A percentile compares a stretch with the other conserved stretches of the same genome.
These are phyloP conservation scores for Strigamia maritima DNA, from an alignment of 2,888 invertebrate species.

Conservation along the genomic window DNA sequence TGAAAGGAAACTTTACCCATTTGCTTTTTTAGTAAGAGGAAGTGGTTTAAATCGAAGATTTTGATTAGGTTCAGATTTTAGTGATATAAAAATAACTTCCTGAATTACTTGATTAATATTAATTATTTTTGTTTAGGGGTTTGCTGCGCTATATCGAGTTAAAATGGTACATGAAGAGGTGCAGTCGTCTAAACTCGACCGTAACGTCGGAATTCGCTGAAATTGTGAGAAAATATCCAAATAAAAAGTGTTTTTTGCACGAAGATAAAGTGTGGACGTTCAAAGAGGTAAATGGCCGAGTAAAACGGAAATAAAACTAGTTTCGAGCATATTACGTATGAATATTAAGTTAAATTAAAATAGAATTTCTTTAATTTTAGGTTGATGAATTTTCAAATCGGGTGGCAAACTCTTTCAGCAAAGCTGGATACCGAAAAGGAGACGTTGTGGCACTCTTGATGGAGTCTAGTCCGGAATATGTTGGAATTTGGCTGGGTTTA, in stretches of 20 bases:
- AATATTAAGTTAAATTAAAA: neutral
- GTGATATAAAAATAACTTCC: neutral
- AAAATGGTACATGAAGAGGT: conserved; percentile 42
- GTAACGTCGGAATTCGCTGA: conserved; percentile 77
- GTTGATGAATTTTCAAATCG: conserved; percentile 82
- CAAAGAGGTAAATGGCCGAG: conserved; percentile 63
- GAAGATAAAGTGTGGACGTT: conserved; percentile 84
- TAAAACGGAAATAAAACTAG: neutral
- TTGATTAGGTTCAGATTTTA: neutral
- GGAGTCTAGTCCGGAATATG: conserved; percentile 88
- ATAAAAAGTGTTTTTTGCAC: conserved; percentile 76
- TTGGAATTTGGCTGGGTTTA: conserved; percentile 88
- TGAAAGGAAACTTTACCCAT: too few species aligned
- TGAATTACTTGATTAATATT: neutral
- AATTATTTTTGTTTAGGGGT: conserved; percentile 61
- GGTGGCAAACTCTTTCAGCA: conserved; percentile 72
- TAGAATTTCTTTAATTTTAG: conserved; percentile 53
- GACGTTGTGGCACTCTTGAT: conserved; percentile 85
- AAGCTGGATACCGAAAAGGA: conserved; percentile 78
- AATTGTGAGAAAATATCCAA: conserved; percentile 71
- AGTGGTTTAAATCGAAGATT: neutral
- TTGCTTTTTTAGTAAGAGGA: neutral
- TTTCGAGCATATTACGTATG: neutral
- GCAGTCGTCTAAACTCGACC: conserved; percentile 61
- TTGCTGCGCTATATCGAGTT: conserved; percentile 61